These are phyloP conservation scores for Keiferia lycopersicella DNA, from an alignment of 2,888 invertebrate genomes.

Conservation along the genomic window DNA sequence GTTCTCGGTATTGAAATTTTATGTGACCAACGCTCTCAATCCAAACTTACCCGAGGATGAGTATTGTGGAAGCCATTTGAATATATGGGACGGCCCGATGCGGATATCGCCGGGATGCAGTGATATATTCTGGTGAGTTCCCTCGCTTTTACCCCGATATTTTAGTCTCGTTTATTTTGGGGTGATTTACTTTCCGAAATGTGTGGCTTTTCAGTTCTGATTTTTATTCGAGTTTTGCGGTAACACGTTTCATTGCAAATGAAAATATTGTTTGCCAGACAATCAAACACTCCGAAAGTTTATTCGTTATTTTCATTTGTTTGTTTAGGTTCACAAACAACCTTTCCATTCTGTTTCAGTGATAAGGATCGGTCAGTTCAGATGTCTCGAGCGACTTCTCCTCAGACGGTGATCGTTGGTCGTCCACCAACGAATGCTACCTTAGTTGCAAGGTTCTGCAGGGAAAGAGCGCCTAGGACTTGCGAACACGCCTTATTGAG, in stretches of 20 bases:
- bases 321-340: constrained; percentile 10
- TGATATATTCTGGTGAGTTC: constrained; percentile 89
- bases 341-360: constrained; percentile 47
- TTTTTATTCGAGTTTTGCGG: background rate
- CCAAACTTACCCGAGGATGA: constrained; percentile 86
- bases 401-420: constrained; percentile 73
- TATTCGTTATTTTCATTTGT: constrained; percentile 2
- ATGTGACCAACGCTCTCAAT: constrained; percentile 85
- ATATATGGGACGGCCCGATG: constrained; percentile 93
- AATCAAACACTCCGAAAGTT: constrained; percentile 6
- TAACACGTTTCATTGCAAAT: background rate
- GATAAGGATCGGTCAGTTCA: constrained; percentile 75
- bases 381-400: constrained; percentile 75
- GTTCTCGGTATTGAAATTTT: constrained; percentile 93
- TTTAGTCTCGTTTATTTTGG: constrained; percentile 16
- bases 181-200: constrained; percentile 12
- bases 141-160: constrained; percentile 23
- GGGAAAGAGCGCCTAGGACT: constrained; percentile 89
- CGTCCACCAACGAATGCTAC: constrained; percentile 87
- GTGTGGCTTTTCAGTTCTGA: constrained; percentile 16
- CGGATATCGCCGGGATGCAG: constrained; percentile 89
- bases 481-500: constrained; percentile 90
- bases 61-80: constrained; percentile 90
- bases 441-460: constrained; percentile 90
- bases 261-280: background rate